phyloP scores from a whole-genome alignment of 1,140 invertebrate species.

The Elysia chlorotica region DNA sequence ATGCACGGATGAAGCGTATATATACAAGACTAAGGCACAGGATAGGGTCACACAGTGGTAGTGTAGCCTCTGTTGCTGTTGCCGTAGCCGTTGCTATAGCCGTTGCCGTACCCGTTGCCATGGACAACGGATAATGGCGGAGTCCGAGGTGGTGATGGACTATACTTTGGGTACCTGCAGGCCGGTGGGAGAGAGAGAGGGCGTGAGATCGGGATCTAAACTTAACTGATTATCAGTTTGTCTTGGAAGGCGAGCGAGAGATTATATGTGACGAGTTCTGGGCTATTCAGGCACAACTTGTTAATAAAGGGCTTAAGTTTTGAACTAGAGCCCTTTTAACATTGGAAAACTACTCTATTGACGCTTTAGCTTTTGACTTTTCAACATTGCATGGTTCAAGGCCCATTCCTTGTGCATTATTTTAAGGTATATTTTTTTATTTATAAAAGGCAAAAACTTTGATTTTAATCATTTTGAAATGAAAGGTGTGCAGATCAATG shows the following conservation, averaged over 20 bases:
- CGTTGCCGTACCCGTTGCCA: not conserved
- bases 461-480: too few species aligned
- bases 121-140: too few species aligned
- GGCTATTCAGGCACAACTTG: not conserved
- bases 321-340: not conserved
- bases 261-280: not conserved
- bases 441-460: too few species aligned
- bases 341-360: not conserved
- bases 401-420: too few species aligned
- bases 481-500: too few species aligned
- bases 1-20: too few species aligned
- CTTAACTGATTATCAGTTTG: not conserved
- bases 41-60: not conserved
- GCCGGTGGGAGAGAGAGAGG: not conserved
- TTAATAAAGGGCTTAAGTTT: not conserved
- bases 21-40: too few species aligned
- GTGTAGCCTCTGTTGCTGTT: slow-evolving; percentile 2
- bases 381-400: too few species aligned
- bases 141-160: not conserved
- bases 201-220: not conserved
- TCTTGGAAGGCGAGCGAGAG: not conserved
- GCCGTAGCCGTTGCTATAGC: not conserved
- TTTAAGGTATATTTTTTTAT: too few species aligned
- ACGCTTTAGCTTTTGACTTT: not conserved
- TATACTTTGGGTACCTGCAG: slow-evolving; percentile 19